These are phyloP conservation scores for Carollia perspicillata DNA, from an alignment of 2,113 vertebrate species.

Conservation along the genomic window DNA sequence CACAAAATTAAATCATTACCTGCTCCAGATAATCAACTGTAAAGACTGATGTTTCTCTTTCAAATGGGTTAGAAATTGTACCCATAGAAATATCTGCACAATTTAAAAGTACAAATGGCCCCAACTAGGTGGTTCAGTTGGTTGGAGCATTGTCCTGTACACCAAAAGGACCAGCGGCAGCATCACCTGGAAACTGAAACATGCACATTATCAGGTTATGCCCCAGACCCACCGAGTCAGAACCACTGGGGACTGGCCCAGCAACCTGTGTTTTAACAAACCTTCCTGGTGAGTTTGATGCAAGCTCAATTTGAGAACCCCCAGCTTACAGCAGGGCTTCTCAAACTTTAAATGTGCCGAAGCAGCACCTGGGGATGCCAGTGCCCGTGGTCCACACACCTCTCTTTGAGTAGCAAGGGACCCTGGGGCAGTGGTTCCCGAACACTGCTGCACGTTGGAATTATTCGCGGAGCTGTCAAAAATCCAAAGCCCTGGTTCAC, in stretches of 20 bases:
- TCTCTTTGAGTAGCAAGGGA: neutral
- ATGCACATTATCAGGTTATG: neutral
- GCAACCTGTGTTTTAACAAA: neutral
- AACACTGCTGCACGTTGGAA: neutral
- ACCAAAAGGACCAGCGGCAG: neutral
- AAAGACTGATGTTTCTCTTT: neutral
- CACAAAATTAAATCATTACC: neutral
- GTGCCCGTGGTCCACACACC: neutral
- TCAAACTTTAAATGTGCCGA: neutral
- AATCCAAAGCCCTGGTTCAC: neutral
- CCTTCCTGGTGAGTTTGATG: too few species aligned
- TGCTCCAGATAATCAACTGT: neutral
- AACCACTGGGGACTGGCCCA: neutral
- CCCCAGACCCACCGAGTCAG: neutral
- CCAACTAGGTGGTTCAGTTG: too few species aligned
- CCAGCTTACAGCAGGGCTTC: neutral
- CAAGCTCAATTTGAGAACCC: neutral
- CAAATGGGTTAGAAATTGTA: neutral
- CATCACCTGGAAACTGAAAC: neutral
- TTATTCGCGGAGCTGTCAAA: neutral
- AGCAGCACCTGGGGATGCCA: neutral
- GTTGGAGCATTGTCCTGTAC: too few species aligned
- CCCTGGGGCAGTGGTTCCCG: neutral
- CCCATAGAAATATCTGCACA: neutral
- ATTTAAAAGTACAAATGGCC: neutral